Conservation (phyloP, 2,113 vertebrate genomes). For the Nymphicus hollandicus region DNA sequence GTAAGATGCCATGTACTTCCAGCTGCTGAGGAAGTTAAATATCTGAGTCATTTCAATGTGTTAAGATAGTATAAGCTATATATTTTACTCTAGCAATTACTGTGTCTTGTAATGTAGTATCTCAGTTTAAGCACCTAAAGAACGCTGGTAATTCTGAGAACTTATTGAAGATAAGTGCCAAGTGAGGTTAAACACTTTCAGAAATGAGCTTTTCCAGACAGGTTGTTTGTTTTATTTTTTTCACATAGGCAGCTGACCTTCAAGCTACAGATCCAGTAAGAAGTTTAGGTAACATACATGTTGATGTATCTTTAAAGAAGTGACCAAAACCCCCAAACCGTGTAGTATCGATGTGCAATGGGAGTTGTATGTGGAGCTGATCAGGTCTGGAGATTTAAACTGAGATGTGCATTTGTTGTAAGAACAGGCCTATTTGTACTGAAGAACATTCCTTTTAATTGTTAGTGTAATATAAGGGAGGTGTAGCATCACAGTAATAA, state of each 20-base stretch:
- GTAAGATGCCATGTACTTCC: neutral
- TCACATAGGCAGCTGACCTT: neutral
- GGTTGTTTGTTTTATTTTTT: neutral
- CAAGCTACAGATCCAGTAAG: neutral
- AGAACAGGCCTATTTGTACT: neutral
- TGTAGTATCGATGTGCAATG: neutral
- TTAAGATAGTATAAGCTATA: neutral
- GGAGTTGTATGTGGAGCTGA: neutral
- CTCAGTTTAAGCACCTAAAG: neutral
- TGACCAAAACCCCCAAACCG: neutral
- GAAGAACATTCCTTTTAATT: neutral
- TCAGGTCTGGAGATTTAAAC: neutral
- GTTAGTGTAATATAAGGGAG: neutral
- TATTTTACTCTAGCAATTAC: neutral
- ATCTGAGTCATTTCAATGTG: neutral
- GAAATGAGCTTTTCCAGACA: neutral
- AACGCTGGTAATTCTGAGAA: neutral
- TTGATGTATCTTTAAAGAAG: neutral
- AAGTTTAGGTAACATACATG: fast-evolving
- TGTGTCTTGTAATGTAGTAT: neutral
- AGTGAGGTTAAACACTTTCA: neutral
- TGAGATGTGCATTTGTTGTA: neutral
- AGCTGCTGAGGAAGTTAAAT: neutral
- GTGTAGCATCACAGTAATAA: neutral
- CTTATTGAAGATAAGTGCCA: neutral